Conservation (phyloP, 2,888 invertebrate genomes). For the Napeogenes inachia region DNA sequence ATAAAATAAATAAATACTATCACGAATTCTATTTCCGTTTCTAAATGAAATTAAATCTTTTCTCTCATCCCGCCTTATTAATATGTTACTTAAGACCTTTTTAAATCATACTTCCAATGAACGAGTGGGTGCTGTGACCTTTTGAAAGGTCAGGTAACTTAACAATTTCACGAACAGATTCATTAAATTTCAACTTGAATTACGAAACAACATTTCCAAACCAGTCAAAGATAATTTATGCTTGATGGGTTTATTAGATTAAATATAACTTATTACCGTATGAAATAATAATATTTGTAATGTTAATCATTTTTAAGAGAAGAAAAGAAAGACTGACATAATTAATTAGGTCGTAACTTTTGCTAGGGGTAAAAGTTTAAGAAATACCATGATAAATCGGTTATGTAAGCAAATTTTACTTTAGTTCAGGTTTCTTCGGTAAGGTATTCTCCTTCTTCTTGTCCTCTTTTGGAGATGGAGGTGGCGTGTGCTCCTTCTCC, state of each 20-base stretch:
- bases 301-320: no score
- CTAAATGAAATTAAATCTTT: no score
- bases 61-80: neutral
- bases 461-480: conserved; percentile 57
- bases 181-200: neutral
- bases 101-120: neutral
- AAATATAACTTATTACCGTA: no score
- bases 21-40: no score
- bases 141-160: neutral
- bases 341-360: no score
- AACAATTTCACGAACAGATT: neutral
- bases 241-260: no score
- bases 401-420: conserved; percentile 45
- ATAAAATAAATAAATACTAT: no score
- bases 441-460: conserved; percentile 40
- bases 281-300: no score
- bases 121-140: conserved; percentile 2
- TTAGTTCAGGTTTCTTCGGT: conserved; percentile 62
- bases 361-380: no score
- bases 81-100: neutral
- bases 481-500: conserved; percentile 79
- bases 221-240: no score
- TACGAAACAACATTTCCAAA: neutral
- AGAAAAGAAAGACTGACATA: no score
- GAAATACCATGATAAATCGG: neutral